Evolutionary conservation across 2,797 vertebrate species (phyloP).

Genomic region (Bovichtus variegatus): DNA sequence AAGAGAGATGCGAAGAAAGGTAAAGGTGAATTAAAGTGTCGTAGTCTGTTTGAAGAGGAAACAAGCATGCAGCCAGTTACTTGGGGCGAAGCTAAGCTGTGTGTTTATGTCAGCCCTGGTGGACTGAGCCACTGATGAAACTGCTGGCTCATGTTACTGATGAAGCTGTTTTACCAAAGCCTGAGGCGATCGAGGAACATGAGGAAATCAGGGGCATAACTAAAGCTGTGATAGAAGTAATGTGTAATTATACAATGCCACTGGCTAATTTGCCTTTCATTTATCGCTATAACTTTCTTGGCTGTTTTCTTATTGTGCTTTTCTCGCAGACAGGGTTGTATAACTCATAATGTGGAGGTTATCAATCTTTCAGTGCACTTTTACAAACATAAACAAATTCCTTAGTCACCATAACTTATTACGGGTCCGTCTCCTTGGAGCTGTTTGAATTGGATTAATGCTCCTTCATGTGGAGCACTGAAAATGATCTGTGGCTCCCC

Average conservation of each 20-base stretch:
- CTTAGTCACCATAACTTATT: slow-evolving; percentile 76
- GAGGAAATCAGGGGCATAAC: slow-evolving; percentile 70
- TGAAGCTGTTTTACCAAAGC: slow-evolving; percentile 67
- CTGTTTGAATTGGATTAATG: slow-evolving; percentile 75
- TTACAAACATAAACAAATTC: slow-evolving; percentile 78
- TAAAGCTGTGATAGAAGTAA: slow-evolving; percentile 72
- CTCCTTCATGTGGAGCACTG: slow-evolving; percentile 65
- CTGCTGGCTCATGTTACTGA: slow-evolving; percentile 64
- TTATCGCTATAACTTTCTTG: slow-evolving; percentile 60
- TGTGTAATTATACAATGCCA: slow-evolving; percentile 74
- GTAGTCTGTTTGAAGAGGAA: slow-evolving; percentile 59
- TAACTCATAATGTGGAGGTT: slow-evolving; percentile 54
- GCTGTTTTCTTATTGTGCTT: slow-evolving; percentile 45
- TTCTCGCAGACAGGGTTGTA: slow-evolving; percentile 34
- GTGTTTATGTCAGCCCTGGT: slow-evolving; percentile 53
- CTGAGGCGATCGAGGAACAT: slow-evolving; percentile 56
- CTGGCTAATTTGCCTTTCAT: slow-evolving; percentile 71
- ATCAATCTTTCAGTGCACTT: slow-evolving; percentile 72
- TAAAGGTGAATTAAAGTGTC: slow-evolving; percentile 72
- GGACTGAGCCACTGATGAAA: slow-evolving; percentile 69
- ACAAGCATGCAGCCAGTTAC: slow-evolving; percentile 52
- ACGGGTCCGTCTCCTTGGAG: slow-evolving; percentile 68
- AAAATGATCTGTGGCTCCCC: slow-evolving; percentile 58
- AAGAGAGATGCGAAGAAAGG: slow-evolving; percentile 46
- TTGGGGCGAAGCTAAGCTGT: slow-evolving; percentile 52